Conservation (phyloP, 2,797 vertebrate species). For the Sebastes itinus region DNA sequence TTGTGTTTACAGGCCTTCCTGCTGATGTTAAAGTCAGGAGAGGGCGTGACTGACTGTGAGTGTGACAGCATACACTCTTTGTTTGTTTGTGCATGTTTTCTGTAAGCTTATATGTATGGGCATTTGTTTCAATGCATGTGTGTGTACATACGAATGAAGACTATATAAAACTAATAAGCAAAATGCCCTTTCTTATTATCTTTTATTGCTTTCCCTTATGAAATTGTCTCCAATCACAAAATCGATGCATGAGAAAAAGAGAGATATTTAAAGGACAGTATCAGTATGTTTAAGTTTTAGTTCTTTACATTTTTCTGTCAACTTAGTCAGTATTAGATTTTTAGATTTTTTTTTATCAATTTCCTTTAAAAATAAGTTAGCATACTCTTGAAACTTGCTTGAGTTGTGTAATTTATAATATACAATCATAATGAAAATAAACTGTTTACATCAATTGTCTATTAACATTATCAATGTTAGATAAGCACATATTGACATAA, state of each 20-base stretch:
- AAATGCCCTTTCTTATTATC: not conserved
- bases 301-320: not conserved
- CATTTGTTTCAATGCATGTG: not conserved
- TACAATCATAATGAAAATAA: not conserved
- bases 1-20: conserved; percentile 57
- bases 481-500: not conserved
- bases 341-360: not conserved
- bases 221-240: not conserved
- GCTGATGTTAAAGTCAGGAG: conserved; percentile 26
- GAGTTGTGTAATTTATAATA: not conserved
- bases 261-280: not conserved
- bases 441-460: not conserved
- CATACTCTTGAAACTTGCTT: not conserved
- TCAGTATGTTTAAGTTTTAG: not conserved
- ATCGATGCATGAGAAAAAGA: not conserved
- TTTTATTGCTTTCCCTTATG: not conserved
- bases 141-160: not conserved
- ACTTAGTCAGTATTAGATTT: not conserved
- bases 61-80: not conserved
- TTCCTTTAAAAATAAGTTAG: not conserved
- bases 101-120: not conserved
- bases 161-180: not conserved
- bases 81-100: not conserved
- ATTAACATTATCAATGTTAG: not conserved
- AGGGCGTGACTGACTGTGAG: not conserved